Evolutionary conservation across 1,140 invertebrate genomes (phyloP).

Genomic region (Ctenoplectra terminalis): DNA sequence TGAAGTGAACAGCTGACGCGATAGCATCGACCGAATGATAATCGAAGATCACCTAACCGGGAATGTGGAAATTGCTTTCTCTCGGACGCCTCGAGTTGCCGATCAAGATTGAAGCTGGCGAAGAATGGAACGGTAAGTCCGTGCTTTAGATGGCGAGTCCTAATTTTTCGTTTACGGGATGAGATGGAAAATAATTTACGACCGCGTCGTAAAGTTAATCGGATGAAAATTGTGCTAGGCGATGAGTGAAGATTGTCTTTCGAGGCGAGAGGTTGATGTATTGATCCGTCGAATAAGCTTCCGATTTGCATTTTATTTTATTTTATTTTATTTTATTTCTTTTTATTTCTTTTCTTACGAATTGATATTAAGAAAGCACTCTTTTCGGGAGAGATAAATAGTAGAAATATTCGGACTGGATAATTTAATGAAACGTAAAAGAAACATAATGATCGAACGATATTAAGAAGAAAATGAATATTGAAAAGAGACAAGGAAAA

Average conservation of each 20-base stretch:
- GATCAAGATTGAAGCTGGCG: background rate
- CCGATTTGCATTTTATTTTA: background rate
- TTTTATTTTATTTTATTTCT: too few relatives aligned
- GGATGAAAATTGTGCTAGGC: background rate
- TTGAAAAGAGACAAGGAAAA: background rate
- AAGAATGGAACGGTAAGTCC: background rate
- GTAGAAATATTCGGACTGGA: too few relatives aligned
- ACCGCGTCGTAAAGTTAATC: background rate
- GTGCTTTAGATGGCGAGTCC: background rate
- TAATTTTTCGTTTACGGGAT: constrained; percentile 4
- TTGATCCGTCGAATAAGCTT: background rate
- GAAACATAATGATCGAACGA: too few relatives aligned
- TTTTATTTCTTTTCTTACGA: too few relatives aligned
- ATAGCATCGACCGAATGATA: constrained; percentile 21
- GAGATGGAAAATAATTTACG: background rate
- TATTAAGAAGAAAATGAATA: background rate
- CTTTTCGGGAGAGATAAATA: too few relatives aligned
- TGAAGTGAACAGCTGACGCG: constrained; percentile 19
- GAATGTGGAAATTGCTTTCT: background rate
- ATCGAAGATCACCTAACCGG: constrained; percentile 16
- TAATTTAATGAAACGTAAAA: too few relatives aligned
- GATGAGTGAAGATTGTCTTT: too few relatives aligned
- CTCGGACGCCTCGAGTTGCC: background rate
- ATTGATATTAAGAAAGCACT: too few relatives aligned
- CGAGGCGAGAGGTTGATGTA: background rate